A percentile compares a stretch with the other conserved stretches of the same genome.
phyloP scores from a whole-genome alignment of 2,888 invertebrate genomes.

The Zaprionus lineosus region DNA sequence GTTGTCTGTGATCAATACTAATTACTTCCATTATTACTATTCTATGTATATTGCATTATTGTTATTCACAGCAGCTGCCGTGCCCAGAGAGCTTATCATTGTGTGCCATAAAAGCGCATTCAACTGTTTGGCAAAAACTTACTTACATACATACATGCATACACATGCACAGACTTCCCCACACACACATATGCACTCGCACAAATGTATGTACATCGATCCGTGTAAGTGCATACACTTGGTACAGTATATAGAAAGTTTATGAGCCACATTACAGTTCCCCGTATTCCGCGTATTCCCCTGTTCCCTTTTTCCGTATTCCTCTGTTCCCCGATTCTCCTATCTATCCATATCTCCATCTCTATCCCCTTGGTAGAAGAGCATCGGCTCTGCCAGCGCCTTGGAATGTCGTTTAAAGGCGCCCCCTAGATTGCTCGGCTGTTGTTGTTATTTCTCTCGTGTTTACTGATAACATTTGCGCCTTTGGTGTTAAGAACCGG shows the following conservation, averaged over 20 bases:
- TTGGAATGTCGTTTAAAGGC: conserved; percentile 56
- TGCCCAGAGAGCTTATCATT: conserved; percentile 37
- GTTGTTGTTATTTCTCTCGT: conserved; percentile 43
- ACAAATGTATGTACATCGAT: neutral
- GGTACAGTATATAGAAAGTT: conserved; percentile 2
- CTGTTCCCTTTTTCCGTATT: no score
- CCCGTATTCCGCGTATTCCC: no score
- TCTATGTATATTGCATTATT: conserved; percentile 59
- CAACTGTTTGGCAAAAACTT: conserved; percentile 49
- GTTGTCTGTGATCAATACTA: conserved; percentile 58
- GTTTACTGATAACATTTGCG: conserved; percentile 72
- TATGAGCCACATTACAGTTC: no score
- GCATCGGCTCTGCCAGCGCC: conserved; percentile 28
- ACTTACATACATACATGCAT: neutral
- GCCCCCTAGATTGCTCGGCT: conserved; percentile 30
- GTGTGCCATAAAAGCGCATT: conserved; percentile 55
- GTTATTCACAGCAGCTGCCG: conserved; percentile 45
- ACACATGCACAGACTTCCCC: no score
- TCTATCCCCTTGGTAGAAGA: conserved; percentile 25
- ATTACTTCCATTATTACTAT: conserved; percentile 62
- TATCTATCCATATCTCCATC: no score
- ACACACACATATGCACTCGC: no score
- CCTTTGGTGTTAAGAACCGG: conserved; percentile 48
- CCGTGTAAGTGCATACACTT: neutral
- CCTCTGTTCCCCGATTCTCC: no score